A percentile compares a stretch with the other conserved stretches of the same genome.
phyloP scores from a whole-genome alignment of 2,797 vertebrate species.

The Falco berigora region DNA sequence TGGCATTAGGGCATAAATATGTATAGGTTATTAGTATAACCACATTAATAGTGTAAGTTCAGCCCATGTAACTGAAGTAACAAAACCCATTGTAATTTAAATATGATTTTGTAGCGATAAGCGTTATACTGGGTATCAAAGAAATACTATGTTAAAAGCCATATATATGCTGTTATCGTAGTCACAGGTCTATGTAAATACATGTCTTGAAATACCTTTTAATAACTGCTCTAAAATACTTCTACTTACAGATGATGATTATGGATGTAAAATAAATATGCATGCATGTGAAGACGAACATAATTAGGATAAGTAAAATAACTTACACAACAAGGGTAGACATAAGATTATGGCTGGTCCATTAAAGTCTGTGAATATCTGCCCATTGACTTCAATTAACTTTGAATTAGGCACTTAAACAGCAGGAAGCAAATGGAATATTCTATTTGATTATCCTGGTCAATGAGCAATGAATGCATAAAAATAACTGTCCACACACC shows the following conservation, averaged over 20 bases:
- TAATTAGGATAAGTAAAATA: conserved; percentile 45
- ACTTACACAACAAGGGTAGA: not conserved
- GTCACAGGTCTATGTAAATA: not conserved
- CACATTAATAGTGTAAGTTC: not conserved
- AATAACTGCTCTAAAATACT: conserved; percentile 9
- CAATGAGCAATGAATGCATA: conserved; percentile 53
- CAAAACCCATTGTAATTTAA: not conserved
- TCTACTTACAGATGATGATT: not conserved
- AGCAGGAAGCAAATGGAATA: conserved; percentile 60
- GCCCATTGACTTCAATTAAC: conserved; percentile 64
- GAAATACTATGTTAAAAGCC: not conserved
- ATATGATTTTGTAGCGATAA: not conserved
- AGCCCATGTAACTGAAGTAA: not conserved
- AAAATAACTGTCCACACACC: not conserved
- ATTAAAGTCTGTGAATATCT: conserved; percentile 52
- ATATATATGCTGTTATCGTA: not conserved
- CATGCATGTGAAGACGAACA: not conserved
- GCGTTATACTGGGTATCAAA: not conserved
- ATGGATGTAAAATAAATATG: not conserved
- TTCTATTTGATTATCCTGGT: conserved; percentile 62
- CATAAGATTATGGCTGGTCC: conserved; percentile 26
- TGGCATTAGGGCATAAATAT: not conserved
- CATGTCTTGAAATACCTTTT: not conserved
- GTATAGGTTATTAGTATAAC: not conserved
- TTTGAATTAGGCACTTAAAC: conserved; percentile 57